Evolutionary conservation across 2,797 vertebrate genomes (phyloP), one percentile per base, ranked within the genome.

Genomic region (Thalassophryne amazonica): DNA sequence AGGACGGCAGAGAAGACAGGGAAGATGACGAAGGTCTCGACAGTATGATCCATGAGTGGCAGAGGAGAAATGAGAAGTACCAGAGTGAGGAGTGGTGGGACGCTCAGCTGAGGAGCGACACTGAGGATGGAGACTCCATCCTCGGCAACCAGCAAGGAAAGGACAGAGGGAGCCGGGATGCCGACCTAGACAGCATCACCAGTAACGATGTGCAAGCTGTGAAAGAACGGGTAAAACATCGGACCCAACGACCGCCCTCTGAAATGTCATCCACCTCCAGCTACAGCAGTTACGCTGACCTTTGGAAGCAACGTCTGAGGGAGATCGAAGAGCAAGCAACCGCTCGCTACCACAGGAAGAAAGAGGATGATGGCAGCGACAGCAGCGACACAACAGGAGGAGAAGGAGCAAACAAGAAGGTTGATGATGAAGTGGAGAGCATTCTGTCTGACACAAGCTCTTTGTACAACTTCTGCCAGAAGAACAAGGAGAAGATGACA

Each of bases 381-480:
- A 64, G 48, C 36, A 22, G 62, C 7, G 32, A 21, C 0, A 83
- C 79, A 0, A 63, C 60, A 1, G 59, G 38, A 1, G 72, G 60
- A 4, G 64, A 35, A 27, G 52, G 25, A 10, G 54, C 12, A 1
- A 81, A 56, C 31, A 86, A 69, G 41, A 86, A 66, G 6, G 66
- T 90, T 0, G 81, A 90, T 0, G 83, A 91, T 0, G 96, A 98
- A 2, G 73, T 90, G 24, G 85, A 91, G 38, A 97, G 94, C 0
- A 58, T 96, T n/a, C 46, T 92, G 29, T 98, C 96, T 0, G 95
- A 95, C 53, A 82, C 86, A 32, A 88, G 91, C 60, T 97, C 95
- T 22, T 93, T 98, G 86, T 95, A 93, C 59, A 93, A 95, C 78
- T 99, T 98, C 68, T 98, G 97, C 79, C 89, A 94, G 69, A 94